Base-by-base conservation (phyloP, 2,888 invertebrate genomes). In the Drosophila vallismaia region DNA sequence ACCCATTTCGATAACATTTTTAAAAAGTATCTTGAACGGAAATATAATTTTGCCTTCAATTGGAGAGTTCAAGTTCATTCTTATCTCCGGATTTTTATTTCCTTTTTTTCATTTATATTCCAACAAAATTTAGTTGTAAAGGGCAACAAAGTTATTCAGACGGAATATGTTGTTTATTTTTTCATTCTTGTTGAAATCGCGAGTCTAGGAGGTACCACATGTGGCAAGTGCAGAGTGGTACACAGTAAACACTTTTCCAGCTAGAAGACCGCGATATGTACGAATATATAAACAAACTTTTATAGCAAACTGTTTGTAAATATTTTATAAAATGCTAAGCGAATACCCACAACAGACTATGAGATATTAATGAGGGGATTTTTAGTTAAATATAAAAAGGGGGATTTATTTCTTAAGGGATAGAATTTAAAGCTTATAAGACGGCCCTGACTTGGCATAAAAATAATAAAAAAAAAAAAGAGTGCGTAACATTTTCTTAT, bases 401-500 rank as follows among this genome's bases (percentile, higher is more conserved):
- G n/a, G 19, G 8, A 2, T 42, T 53, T 10, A 8, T 33, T 33
- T 33, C 33, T 33, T 33, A 33, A 28, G 28, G 28, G 1, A 28
- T 28, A 19, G 19, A 19, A 19, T 19, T 19, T 19, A 19, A 19
- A 7, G 4, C 9, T 9, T 1, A 9, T 9, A 70, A 33, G 50
- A 6, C 38, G 50, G 45, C 67, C 67, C 67, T 67, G 67, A 70
- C 26, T 45, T 26, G 49, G 26, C 38, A 70, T 12, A 52, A 49
- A 50, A 7, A 29, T 28, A 46, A 49, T 19, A 19, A 19, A 19
- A 49, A 55, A 44, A 19, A 19, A 19, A 49, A 55, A 44, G 66
- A 77, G 58, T 69, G 60, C 78, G 68, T 60, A 85, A 76, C 70
- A 57, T 44, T 44, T 74, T 79, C 86, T 79, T 79, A 79, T 79